Conservation (phyloP, 2,888 invertebrate species). For the Cepaea hortensis region DNA sequence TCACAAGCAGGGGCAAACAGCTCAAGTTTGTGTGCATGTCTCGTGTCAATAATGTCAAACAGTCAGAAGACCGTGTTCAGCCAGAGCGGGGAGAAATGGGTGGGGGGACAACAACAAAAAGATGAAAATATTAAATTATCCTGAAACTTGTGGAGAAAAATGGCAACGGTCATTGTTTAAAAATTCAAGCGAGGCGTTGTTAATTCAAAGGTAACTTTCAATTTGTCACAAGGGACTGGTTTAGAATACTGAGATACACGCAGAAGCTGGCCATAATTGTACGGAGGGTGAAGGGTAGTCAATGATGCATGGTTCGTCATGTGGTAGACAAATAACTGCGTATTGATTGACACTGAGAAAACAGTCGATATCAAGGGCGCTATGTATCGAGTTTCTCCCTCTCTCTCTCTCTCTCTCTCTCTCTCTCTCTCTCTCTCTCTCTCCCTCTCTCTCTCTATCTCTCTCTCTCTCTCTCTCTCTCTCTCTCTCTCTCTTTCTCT, state of each 20-base stretch:
- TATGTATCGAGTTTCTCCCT: background rate
- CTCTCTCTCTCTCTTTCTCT: conserved; percentile 18
- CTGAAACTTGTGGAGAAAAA: background rate
- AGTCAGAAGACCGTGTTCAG: conserved; percentile 6
- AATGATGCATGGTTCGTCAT: too few relatives aligned
- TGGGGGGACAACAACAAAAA: background rate
- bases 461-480: conserved; percentile 26
- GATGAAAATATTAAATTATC: conserved; percentile 2
- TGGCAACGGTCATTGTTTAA: background rate
- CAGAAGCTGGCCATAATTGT: background rate
- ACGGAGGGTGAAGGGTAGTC: background rate
- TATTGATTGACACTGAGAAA: too few relatives aligned
- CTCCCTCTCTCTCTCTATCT: too few relatives aligned
- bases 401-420: conserved; percentile 16
- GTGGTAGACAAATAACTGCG: too few relatives aligned
- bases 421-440: conserved; percentile 30
- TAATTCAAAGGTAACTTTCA: too few relatives aligned
- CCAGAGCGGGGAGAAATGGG: background rate
- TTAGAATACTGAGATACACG: background rate
- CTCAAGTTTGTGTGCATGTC: conserved; percentile 18
- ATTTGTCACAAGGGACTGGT: background rate
- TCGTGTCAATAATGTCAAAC: conserved; percentile 45
- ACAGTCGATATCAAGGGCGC: background rate
- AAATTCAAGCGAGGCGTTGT: background rate
- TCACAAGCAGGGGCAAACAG: conserved; percentile 29